These are phyloP conservation scores for Ceramica pisi DNA, from an alignment of 2,888 invertebrate genomes.

Conservation along the genomic window DNA sequence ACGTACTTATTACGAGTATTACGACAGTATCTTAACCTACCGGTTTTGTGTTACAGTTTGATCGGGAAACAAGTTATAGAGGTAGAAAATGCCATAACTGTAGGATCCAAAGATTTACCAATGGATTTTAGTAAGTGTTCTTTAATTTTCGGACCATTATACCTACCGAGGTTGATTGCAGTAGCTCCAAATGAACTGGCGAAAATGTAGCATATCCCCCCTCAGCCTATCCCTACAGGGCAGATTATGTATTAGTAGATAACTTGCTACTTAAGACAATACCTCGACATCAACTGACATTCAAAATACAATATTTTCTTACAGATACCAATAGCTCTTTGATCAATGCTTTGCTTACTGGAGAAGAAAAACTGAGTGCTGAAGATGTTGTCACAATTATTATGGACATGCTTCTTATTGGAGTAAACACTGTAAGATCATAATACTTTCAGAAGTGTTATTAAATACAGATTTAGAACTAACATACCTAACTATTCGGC, in stretches of 20 bases:
- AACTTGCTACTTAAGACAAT: no score
- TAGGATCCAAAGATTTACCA: conserved; percentile 64
- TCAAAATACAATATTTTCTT: conserved; percentile 6
- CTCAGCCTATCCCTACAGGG: not conserved
- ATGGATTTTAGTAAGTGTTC: conserved; percentile 67
- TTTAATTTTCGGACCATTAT: not conserved
- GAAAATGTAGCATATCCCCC: no score
- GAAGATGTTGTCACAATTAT: conserved; percentile 92
- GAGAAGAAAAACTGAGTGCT: conserved; percentile 88
- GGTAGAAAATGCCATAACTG: conserved; percentile 81
- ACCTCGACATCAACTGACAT: not conserved
- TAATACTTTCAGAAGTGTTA: not conserved
- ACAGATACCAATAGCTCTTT: conserved; percentile 75
- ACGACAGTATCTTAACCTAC: not conserved
- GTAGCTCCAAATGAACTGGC: no score
- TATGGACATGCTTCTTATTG: conserved; percentile 92
- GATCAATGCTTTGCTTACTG: conserved; percentile 90
- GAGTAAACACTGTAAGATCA: conserved; percentile 91
- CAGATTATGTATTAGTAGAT: not conserved
- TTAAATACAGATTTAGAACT: no score
- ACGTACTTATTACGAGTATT: not conserved
- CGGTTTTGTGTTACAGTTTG: conserved; percentile 81
- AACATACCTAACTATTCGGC: no score
- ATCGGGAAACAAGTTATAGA: conserved; percentile 91
- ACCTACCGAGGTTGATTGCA: not conserved